Percentiles rank a stretch among this genome's conserved stretches.
phyloP scores from a whole-genome alignment of 2,113 vertebrate species.

The Chunga burmeisteri region DNA sequence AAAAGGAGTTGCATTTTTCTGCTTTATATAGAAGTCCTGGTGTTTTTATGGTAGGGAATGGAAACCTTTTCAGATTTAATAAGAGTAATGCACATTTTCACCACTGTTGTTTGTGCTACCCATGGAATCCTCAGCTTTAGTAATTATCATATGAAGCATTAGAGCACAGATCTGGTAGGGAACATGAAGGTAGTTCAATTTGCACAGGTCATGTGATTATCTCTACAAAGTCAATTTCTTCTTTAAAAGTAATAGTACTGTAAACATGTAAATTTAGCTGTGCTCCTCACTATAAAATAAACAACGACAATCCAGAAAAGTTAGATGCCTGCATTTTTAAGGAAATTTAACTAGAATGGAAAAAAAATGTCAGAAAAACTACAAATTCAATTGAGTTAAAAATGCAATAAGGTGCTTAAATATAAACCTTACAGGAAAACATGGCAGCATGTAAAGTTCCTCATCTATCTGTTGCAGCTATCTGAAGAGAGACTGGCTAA shows the following conservation, averaged over 20 bases:
- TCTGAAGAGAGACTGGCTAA: background rate
- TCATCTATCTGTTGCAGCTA: background rate
- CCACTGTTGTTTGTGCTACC: background rate
- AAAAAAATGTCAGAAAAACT: background rate
- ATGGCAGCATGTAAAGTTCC: background rate
- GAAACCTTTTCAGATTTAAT: background rate
- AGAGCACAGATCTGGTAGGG: background rate
- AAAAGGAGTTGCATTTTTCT: background rate
- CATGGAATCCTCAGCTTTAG: background rate
- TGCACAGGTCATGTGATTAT: background rate
- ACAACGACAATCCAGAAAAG: background rate
- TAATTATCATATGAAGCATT: background rate
- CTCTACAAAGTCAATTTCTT: background rate
- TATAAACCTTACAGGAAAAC: background rate
- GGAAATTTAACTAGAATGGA: background rate
- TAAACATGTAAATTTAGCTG: background rate
- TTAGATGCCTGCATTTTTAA: background rate
- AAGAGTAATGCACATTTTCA: background rate
- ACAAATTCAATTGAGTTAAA: background rate
- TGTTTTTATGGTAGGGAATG: background rate
- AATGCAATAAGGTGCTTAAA: background rate
- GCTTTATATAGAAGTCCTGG: background rate
- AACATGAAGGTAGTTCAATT: background rate
- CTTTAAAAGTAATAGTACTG: background rate
- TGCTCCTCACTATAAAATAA: background rate